phyloP scores from a whole-genome alignment of 2,797 vertebrate genomes.

The Macroramphosus scolopax region DNA sequence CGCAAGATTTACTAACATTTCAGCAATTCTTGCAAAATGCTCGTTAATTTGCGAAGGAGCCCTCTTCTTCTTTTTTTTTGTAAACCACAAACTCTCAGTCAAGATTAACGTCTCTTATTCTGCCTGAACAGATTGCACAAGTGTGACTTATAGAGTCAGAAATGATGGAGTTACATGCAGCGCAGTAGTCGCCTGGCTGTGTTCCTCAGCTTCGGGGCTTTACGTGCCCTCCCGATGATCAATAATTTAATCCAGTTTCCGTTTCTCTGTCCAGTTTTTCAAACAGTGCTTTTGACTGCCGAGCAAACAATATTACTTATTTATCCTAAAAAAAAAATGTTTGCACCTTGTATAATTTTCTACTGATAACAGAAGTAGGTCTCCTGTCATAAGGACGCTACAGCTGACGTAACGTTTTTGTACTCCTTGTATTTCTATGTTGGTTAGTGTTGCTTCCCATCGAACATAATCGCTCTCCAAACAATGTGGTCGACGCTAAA shows the following conservation, averaged over 20 bases:
- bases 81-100: no score
- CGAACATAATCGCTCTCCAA: not conserved
- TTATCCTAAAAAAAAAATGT: constrained; percentile 10
- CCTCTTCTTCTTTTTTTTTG: no score
- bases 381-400: not conserved
- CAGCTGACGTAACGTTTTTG: not conserved
- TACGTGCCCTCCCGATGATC: not conserved
- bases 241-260: not conserved
- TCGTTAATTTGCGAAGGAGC: no score
- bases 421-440: constrained; percentile 1
- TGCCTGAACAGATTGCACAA: no score
- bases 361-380: constrained; percentile 1
- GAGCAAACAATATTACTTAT: constrained; percentile 1
- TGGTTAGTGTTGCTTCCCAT: no score
- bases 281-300: constrained; percentile 1
- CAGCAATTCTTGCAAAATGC: no score
- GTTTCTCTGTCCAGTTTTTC: no score
- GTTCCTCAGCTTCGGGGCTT: not conserved
- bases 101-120: no score
- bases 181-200: not conserved
- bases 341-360: constrained; percentile 9
- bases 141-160: no score
- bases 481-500: constrained; percentile 1
- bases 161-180: constrained; percentile 1
- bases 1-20: no score